Conservation (phyloP, 2,797 vertebrate species). For the Spinibarbus caldwelli region DNA sequence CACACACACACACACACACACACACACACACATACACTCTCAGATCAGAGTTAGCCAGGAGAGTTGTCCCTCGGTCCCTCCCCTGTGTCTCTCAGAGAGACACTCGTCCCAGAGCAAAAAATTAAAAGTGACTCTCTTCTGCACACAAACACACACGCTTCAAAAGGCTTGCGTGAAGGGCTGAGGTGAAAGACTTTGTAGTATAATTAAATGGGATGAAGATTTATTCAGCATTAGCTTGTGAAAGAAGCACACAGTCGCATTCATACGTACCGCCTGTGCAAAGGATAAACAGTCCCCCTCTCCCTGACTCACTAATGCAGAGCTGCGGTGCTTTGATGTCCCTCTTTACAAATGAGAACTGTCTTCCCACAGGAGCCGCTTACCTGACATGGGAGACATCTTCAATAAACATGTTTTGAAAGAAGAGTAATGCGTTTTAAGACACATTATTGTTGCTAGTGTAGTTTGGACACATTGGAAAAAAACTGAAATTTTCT, state of each 20-base stretch:
- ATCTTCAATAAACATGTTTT: slow-evolving; percentile 28
- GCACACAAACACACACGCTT: slow-evolving; percentile 39
- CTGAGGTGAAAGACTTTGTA: slow-evolving; percentile 60
- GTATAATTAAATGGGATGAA: slow-evolving; percentile 60
- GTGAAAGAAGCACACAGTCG: slow-evolving; percentile 27
- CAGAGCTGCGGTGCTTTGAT: slow-evolving; percentile 43
- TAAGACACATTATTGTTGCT: background rate
- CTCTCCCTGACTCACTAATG: slow-evolving; percentile 33
- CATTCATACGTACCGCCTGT: slow-evolving; percentile 22
- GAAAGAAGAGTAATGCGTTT: background rate
- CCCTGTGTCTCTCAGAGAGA: slow-evolving; percentile 30
- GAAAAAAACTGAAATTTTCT: background rate
- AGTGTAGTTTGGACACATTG: background rate
- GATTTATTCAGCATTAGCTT: slow-evolving; percentile 60
- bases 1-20: too few relatives aligned
- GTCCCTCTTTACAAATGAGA: slow-evolving; percentile 47
- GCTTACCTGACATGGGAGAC: slow-evolving; percentile 34
- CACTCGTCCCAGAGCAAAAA: slow-evolving; percentile 43
- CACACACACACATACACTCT: background rate
- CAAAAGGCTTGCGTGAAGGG: slow-evolving; percentile 38
- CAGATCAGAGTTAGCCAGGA: slow-evolving; percentile 36
- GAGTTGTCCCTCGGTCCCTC: slow-evolving; percentile 26
- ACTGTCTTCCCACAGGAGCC: slow-evolving; percentile 34
- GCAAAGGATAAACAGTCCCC: slow-evolving; percentile 53
- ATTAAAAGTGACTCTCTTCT: slow-evolving; percentile 43